These are phyloP conservation scores for Laticauda laticaudata DNA, from an alignment of 2,113 vertebrate species.

Conservation along the genomic window DNA sequence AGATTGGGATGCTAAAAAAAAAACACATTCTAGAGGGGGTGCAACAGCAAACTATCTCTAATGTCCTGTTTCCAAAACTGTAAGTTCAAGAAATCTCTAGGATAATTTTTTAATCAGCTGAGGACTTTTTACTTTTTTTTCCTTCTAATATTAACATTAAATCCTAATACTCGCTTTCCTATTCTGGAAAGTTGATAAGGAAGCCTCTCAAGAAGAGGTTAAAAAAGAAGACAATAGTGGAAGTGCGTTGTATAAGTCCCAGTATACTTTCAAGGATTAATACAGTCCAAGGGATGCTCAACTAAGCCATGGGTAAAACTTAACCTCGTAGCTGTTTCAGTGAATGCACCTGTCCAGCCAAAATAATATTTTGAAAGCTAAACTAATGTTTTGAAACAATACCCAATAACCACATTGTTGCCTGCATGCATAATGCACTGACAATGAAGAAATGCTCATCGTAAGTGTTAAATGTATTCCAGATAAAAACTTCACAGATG, in stretches of 20 bases:
- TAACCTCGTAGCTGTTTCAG: conserved; percentile 29
- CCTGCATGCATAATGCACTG: conserved; percentile 38
- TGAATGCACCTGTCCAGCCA: conserved; percentile 36
- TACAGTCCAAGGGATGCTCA: neutral
- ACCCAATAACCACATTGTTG: conserved; percentile 57
- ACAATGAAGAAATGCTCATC: conserved; percentile 61
- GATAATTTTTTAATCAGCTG: neutral
- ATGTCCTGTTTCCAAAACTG: neutral
- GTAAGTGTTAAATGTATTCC: conserved; percentile 68
- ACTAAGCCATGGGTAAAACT: neutral
- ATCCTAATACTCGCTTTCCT: neutral
- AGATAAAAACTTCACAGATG: conserved; percentile 70
- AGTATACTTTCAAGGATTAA: neutral
- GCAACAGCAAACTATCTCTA: neutral
- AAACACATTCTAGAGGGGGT: neutral
- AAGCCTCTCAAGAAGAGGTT: neutral
- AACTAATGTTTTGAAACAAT: conserved; percentile 38
- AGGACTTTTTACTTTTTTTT: neutral
- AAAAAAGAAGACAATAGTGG: neutral
- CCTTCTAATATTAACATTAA: neutral
- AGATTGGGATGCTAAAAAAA: neutral
- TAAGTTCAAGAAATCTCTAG: neutral
- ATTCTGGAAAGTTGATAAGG: neutral
- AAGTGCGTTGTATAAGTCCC: neutral
- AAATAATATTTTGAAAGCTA: conserved; percentile 52